Percentiles rank a stretch among this genome's conserved stretches.
Conservation (phyloP, 2,797 vertebrate genomes). For the Falco biarmicus region DNA sequence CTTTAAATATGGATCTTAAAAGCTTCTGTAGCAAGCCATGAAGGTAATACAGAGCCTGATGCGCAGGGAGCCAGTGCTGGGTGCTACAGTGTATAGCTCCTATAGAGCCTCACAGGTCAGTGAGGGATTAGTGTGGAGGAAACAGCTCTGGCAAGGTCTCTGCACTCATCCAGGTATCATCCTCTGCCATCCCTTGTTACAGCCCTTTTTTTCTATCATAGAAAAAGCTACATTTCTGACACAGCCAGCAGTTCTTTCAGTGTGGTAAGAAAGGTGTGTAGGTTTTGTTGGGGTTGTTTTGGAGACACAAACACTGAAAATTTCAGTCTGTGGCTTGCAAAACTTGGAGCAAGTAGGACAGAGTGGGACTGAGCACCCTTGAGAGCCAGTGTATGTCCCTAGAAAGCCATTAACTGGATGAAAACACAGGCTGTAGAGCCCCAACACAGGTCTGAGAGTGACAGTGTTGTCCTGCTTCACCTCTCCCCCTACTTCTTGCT, state of each 20-base stretch:
- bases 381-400: not conserved
- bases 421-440: not conserved
- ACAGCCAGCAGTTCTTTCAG: not conserved
- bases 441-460: not conserved
- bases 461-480: not conserved
- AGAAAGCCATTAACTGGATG: not conserved
- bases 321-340: not conserved
- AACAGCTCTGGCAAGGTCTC: not conserved
- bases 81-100: fast-evolving
- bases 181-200: not conserved
- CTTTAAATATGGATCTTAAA: not conserved
- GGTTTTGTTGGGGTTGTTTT: not conserved
- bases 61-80: not conserved
- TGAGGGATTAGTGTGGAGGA: not conserved
- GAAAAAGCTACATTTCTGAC: not conserved
- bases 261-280: fast-evolving
- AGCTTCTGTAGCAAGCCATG: not conserved
- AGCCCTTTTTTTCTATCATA: fast-evolving
- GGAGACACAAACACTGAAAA: not conserved
- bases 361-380: not conserved
- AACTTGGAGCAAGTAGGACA: not conserved
- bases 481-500: not conserved
- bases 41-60: not conserved
- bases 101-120: not conserved
- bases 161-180: not conserved